Base-by-base conservation (phyloP, 2,888 invertebrate species). In the Drosophila multiciliata region DNA sequence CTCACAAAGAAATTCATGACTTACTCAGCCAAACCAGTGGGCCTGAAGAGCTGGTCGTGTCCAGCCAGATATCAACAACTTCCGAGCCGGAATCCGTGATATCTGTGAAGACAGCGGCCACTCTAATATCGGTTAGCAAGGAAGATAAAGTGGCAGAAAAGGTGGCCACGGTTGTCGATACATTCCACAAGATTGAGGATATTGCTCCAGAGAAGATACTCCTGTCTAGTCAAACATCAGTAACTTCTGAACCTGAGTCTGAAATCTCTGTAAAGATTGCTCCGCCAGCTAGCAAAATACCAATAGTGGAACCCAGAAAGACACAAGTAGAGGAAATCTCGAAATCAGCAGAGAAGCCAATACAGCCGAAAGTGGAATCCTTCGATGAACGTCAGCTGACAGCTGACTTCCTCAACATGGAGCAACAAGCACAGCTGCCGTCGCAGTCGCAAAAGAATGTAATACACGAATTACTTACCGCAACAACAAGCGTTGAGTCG, bases 401-500 rank as follows among this genome's bases (percentile, higher is more conserved):
- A 2, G 78, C 81, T 17, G 90, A 90, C 66, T 87, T 90, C 20
- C 77, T 91, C 2, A 75, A 53, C 36, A 90, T 83, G 75, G 89
- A 91, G 33, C 84, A 91, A 50, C 73, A 82, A 69, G 72, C 77
- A 3, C 89, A 90, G 45, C 45, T 88, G 55, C 61, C 63, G 23
- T 61, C 67, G 17, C 57, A 70, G 53, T 70, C 71, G 1, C 48
- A 67, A 9, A 77, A 78, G 60, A 68, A 66, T 1, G 38, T 71
- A 11, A 38, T 82, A 59, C n/a, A 26, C 49, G 79, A 79, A 53
- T 54, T 79, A 17, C 57, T 74, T n/a, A 45, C 66, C 26, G 48
- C 71, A 40, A 67, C 73, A 9, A 50, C 73, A 12, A 64, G 49
- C 32, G 60, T 78, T 35, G 71, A 74, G 48, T 57, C 75, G n/a